phyloP scores from a whole-genome alignment of 2,113 vertebrate genomes.

The Tachuris rubrigastra region DNA sequence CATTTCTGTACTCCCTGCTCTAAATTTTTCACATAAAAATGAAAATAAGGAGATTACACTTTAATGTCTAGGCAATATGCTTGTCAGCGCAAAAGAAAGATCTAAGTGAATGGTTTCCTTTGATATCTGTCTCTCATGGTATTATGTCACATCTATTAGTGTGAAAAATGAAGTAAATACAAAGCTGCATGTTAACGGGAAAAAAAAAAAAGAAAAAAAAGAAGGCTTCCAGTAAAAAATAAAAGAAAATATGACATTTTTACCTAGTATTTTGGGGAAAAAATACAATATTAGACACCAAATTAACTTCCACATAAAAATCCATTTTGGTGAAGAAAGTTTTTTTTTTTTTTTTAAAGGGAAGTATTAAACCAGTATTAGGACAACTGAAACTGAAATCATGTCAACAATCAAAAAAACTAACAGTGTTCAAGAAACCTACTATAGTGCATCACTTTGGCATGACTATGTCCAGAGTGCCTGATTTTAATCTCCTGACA shows the following conservation, averaged over 20 bases:
- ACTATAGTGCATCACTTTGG: not conserved
- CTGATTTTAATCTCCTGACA: not conserved
- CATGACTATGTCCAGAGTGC: not conserved
- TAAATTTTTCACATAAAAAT: not conserved
- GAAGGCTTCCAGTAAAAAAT: not conserved
- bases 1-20: not conserved
- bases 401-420: not conserved
- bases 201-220: no score
- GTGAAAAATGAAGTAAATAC: slow-evolving; percentile 13
- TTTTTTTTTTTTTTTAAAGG: not conserved
- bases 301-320: not conserved
- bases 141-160: not conserved
- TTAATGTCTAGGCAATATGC: slow-evolving; percentile 2
- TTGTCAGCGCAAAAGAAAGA: slow-evolving; percentile 26
- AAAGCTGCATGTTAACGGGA: not conserved
- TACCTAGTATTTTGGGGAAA: accelerated
- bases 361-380: not conserved
- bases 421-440: not conserved
- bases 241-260: not conserved
- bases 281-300: not conserved
- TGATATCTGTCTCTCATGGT: slow-evolving; percentile 28
- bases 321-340: not conserved
- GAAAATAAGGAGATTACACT: not conserved
- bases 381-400: not conserved
- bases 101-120: slow-evolving; percentile 43